Base-by-base conservation (phyloP, 2,797 vertebrate genomes). In the Rhinogobio ventralis region DNA sequence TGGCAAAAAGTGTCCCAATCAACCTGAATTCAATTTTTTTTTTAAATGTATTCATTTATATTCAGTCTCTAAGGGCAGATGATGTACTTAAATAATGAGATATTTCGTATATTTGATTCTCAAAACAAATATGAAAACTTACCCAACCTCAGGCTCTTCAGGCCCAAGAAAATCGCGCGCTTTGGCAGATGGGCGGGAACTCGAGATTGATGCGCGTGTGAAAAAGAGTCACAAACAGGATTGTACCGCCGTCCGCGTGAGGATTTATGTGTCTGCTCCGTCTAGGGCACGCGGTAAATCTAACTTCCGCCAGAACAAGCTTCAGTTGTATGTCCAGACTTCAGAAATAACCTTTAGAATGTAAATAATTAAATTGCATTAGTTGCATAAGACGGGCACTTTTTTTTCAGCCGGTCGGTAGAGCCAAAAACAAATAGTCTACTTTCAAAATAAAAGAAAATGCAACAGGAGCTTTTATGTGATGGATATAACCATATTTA, bases 161-260 rank as follows among this genome's bases (percentile, higher is more conserved):
- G 4, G 3, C 57, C 84, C 14, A 69, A 88, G 67, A 91, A 91
- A 89, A 90, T 90, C 87, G 87, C 88, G 69, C 67, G 62, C 66
- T 20, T 83, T 90, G 92, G 85, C 90, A 91, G 88, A 82, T 77
- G 80, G 87, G 79, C 79, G 90, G 90, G 85, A 90, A 83, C 88
- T 76, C 36, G 72, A 90, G 91, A 93, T 92, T 93, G 89, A 93
- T 93, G 91, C 87, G 79, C 51, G 86, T 93, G 93, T 94, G 91
- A 94, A 92, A 89, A 64, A 51, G 74, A 53, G 77, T 64, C 5
- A 60, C 7, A 10, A 0, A 66, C 80, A 73, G 86, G 39, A 91
- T 89, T 90, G 90, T 91, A 86, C 78, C 28, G 0, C 64, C 0
- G 74, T 85, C 88, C 4, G 39, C 68, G 77, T 2, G 39, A 62